A percentile compares a stretch with the other conserved stretches of the same genome.
These are phyloP conservation scores for Dexiosoma caninum DNA, from an alignment of 2,888 invertebrate genomes.

Conservation along the genomic window DNA sequence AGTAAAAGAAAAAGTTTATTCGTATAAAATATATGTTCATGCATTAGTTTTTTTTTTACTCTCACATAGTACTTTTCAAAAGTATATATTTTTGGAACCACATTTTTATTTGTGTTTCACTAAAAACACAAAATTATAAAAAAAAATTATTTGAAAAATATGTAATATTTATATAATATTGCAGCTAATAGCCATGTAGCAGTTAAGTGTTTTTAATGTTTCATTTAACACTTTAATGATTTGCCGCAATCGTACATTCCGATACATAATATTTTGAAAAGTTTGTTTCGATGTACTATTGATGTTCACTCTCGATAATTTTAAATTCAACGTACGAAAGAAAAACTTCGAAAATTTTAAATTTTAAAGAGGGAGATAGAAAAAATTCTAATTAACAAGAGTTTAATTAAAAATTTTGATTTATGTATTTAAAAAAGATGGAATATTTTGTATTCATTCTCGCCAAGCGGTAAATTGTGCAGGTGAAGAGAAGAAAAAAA, in stretches of 20 bases:
- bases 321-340: no score
- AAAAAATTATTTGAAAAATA: constrained; percentile 20
- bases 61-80: not conserved
- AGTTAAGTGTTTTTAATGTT: not conserved
- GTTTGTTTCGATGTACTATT: no score
- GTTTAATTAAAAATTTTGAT: no score
- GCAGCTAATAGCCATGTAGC: constrained; percentile 48
- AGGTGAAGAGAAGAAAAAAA: no score
- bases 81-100: not conserved
- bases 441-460: no score
- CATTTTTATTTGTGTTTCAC: constrained; percentile 35
- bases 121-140: constrained; percentile 10
- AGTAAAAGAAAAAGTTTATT: constrained; percentile 50
- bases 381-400: no score
- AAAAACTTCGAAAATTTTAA: not conserved
- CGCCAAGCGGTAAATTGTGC: no score
- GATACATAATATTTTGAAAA: not conserved
- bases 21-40: constrained; percentile 31
- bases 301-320: no score
- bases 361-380: no score
- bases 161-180: constrained; percentile 34
- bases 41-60: not conserved
- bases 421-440: no score
- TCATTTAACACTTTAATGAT: constrained; percentile 17
- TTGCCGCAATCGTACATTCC: not conserved